Percentiles rank a stretch among this genome's conserved stretches.
These are phyloP conservation scores for Hipparchia semele DNA, from an alignment of 2,888 invertebrate species.

Conservation along the genomic window DNA sequence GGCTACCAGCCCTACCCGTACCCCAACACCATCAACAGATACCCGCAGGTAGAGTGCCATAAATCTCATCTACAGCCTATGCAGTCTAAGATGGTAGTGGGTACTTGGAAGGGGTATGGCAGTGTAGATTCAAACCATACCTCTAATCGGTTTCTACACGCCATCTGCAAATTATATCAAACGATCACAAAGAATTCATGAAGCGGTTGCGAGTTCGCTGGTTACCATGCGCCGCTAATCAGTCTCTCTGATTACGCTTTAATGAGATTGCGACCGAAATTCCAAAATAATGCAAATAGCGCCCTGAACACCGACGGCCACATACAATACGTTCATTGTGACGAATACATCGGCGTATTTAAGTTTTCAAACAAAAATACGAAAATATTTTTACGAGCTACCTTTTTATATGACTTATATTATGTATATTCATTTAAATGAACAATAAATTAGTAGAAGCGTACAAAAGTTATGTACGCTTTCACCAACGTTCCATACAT, in stretches of 20 bases:
- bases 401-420: too few relatives aligned
- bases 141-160: too few relatives aligned
- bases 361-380: constrained; percentile 12
- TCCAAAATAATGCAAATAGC: constrained; percentile 39
- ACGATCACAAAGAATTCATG: constrained; percentile 13
- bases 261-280: constrained; percentile 58
- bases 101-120: too few relatives aligned
- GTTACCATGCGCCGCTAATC: constrained; percentile 61
- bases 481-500: too few relatives aligned
- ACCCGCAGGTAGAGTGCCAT: constrained; percentile 97
- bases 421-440: too few relatives aligned
- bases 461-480: too few relatives aligned
- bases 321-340: constrained; percentile 36
- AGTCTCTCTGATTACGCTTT: constrained; percentile 69
- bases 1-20: constrained; percentile 98
- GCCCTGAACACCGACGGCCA: constrained; percentile 20
- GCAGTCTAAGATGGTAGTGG: too few relatives aligned
- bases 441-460: too few relatives aligned
- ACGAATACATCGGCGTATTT: constrained; percentile 3
- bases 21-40: constrained; percentile 96
- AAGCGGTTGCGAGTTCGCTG: constrained; percentile 9
- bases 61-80: too few relatives aligned
- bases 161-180: too few relatives aligned
- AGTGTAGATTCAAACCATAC: too few relatives aligned
- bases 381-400: not conserved